Base-by-base conservation (phyloP, 2,113 vertebrate genomes). In the Malurus cyaneus region DNA sequence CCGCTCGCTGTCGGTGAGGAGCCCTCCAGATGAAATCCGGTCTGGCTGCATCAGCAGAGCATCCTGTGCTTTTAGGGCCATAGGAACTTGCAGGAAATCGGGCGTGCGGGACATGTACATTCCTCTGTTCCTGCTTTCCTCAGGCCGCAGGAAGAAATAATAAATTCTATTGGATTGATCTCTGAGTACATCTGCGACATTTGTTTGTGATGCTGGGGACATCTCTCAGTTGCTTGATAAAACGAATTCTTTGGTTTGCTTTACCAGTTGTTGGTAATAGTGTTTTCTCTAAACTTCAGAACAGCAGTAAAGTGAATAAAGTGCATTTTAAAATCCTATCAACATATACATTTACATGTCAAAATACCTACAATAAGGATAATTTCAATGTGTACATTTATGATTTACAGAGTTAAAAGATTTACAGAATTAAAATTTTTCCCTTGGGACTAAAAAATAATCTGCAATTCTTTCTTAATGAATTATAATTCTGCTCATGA, bases 71-170 rank as follows among this genome's bases (percentile, higher is more conserved):
- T 4, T 66, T 4, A 2, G 61, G 65, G 79, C 65, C n/a, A 0
- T 4, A 6, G 2, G 69, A 54, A 21, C 57, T 78, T 11, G 84
- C 50, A 36, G 77, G 80, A 11, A 14, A 6, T 36, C 9, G 5
- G 70, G 73, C 41, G 1, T 19, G 60, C 34, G 5, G 50, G 44
- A 56, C 42, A 47, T 36, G 0, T 0, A 0, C 66, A 0, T n/a
- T 9, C 20, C 77, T 42, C 80, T 26, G 31, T 3, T 6, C 54
- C 50, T 61, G 28, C 86, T 14, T 11, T 9, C 44, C 76, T 72
- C 76, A 2, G 62, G 67, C 76, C 2, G 32, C 0, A 18, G 49
- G 32, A 12, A 52, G 23, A 18, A 71, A 42, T 19, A 3, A 29
- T 41, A 23, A 52, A 71, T 19, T 1, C 28, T 24, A 2, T 28